These are phyloP conservation scores for Gallinago nigripennis DNA, from an alignment of 2,797 vertebrate species.

Conservation along the genomic window DNA sequence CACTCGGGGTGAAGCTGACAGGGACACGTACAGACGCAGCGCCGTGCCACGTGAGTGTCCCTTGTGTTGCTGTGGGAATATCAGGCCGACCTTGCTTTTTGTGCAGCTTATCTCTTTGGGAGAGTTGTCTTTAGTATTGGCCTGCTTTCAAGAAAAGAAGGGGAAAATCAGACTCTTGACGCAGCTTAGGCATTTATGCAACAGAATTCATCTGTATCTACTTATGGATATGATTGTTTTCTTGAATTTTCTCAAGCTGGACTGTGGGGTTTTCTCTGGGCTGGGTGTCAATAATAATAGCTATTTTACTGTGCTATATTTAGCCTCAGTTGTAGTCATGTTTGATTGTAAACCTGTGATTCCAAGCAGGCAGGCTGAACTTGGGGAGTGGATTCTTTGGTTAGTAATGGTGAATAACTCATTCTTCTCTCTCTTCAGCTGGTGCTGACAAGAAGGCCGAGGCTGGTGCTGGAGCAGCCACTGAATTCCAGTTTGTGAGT, in stretches of 20 bases:
- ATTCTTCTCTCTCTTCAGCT: constrained; percentile 73
- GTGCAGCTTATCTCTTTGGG: neutral
- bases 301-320: neutral
- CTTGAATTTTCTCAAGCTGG: neutral
- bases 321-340: neutral
- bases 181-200: neutral
- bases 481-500: constrained; percentile 99
- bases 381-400: neutral
- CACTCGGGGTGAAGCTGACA: constrained; percentile 93
- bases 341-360: neutral
- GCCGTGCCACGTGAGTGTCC: constrained; percentile 89
- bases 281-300: neutral
- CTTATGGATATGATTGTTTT: neutral
- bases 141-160: neutral
- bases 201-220: neutral
- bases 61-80: neutral
- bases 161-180: neutral
- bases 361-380: neutral
- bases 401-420: neutral
- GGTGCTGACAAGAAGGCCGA: constrained; percentile 98
- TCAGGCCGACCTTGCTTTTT: neutral
- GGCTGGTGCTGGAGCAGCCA: constrained; percentile 95
- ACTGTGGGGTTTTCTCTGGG: neutral
- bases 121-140: accelerated
- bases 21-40: constrained; percentile 94